phyloP scores from a whole-genome alignment of 2,113 vertebrate species.

The Carettochelys insculpta region DNA sequence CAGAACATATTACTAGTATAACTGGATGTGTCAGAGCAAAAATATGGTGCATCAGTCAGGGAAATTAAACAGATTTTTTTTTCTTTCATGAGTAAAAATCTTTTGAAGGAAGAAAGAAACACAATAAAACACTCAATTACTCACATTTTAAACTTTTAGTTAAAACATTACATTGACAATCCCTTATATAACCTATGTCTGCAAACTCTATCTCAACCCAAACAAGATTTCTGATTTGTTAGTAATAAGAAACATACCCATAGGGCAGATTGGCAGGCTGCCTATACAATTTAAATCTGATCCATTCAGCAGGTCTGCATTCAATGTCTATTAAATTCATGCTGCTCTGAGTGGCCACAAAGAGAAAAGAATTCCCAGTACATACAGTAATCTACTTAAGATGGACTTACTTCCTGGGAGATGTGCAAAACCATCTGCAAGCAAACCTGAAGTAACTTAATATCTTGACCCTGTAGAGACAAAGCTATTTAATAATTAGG shows the following conservation, averaged over 20 bases:
- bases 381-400: neutral
- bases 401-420: neutral
- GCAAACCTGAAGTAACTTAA: slow-evolving; percentile 31
- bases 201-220: neutral
- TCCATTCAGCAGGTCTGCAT: neutral
- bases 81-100: neutral
- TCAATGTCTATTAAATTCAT: neutral
- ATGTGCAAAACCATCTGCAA: neutral
- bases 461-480: neutral
- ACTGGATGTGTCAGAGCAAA: slow-evolving; percentile 4
- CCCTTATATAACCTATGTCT: neutral
- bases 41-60: neutral
- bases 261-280: neutral
- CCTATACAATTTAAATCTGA: neutral
- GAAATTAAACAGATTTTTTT: neutral
- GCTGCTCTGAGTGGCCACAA: neutral
- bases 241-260: neutral
- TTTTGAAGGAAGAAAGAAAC: neutral
- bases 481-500: neutral
- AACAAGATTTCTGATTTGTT: neutral
- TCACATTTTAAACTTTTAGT: neutral
- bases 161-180: neutral
- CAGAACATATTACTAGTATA: slow-evolving; percentile 18
- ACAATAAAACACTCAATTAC: neutral
- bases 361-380: neutral